A percentile compares a stretch with the other conserved stretches of the same genome.
These are phyloP conservation scores for Beroe ovata DNA, from an alignment of 37 sponge, comb jelly and placozoan genomes.

Conservation along the genomic window DNA sequence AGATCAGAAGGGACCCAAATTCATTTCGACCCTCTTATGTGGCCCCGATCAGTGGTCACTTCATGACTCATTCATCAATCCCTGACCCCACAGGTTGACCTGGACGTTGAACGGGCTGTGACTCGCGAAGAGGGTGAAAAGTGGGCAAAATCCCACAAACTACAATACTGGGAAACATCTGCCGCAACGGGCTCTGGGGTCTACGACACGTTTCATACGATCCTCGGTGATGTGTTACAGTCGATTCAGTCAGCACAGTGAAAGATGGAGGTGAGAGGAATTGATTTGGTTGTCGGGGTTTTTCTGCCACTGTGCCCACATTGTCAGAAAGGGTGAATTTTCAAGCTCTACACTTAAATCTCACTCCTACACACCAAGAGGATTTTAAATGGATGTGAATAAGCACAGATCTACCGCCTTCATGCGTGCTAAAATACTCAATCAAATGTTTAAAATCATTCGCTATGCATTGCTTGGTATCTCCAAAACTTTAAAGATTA, in stretches of 20 bases:
- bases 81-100: slow-evolving; percentile 21
- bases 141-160: slow-evolving; percentile 67
- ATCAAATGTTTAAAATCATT: not conserved
- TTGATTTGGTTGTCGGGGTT: too few species aligned
- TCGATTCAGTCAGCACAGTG: not conserved
- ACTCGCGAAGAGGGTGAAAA: slow-evolving; percentile 52
- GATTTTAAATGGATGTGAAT: too few species aligned
- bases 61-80: not conserved
- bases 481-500: too few species aligned
- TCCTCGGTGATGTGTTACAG: slow-evolving; percentile 31
- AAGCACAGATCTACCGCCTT: not conserved
- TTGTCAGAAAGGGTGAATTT: too few species aligned
- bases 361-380: too few species aligned
- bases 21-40: too few species aligned
- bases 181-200: slow-evolving; percentile 66
- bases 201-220: slow-evolving; percentile 17
- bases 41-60: too few species aligned
- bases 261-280: not conserved
- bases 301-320: too few species aligned
- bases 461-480: too few species aligned
- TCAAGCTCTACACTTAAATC: too few species aligned
- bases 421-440: not conserved
- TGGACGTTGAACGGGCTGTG: slow-evolving; percentile 46
- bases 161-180: slow-evolving; percentile 51
- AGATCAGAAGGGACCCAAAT: too few species aligned